Base-by-base conservation (phyloP, 2,113 vertebrate genomes). In the Crotalus horridus region DNA sequence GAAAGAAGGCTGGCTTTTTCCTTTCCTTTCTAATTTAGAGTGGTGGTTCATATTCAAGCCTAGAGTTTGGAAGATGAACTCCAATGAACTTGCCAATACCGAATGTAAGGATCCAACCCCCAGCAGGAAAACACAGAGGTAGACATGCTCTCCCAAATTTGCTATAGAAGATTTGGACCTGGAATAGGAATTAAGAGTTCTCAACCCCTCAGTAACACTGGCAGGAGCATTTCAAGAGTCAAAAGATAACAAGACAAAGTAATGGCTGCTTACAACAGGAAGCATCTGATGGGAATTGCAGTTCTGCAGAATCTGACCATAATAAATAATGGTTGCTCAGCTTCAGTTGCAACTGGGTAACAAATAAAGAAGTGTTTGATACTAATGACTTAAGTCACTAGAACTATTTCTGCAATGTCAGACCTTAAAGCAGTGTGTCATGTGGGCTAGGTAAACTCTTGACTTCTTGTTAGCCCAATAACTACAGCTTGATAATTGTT, bases 1-100 rank as follows among this genome's bases (percentile, higher is more conserved):
- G 96, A 96, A 98, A 97, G 96, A 97, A 95, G 97, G 97, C 95
- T 97, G 97, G 97, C 94, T 98, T 97, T 97, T 96, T 96, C 97
- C 96, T 96, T 94, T 97, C 95, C 97, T 96, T 97, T 97, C 97
- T 97, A 97, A 97, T 96, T 97, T 97, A 96, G 97, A 4, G 92
- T 96, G 94, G 89, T 43, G 69, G 91, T 46, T 46, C 46, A 46
- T 39, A 15, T 81, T 39, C 15, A 3, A 39, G 33, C 8, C 69
- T 33, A 81, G 69, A 39, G 33, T 81, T 81, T 81, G 69, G 33
- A 81, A 81, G 33, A 61, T 61, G 59, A 61, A 29, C 24, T 3
- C 59, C 26, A 39, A 7, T 33, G n/a, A 33, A 74, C 2, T 74
- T 33, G 6, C 5, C 69, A 81, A 39, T 81, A 15, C 33, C n/a